Base-by-base conservation (phyloP, 1,140 invertebrate genomes). In the Calliphora vicina region DNA sequence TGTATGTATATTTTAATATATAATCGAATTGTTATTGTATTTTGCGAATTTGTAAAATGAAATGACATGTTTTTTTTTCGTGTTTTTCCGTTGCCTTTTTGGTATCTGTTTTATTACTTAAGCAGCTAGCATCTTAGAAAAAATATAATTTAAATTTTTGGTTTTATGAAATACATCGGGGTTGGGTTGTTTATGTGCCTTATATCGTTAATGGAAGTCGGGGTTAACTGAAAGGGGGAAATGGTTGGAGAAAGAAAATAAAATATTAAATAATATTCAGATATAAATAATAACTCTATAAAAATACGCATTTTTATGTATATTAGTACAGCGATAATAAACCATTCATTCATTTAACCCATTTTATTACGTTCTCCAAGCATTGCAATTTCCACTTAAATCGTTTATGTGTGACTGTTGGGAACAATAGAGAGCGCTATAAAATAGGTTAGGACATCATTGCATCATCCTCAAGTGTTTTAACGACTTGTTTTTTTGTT, bases 101-200 rank as follows among this genome's bases (percentile, higher is more conserved):
- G 74, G 74, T 78, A 78, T 78, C 74, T 78, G 74, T 78, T 78
- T 43, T 78, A 78, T 78, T 78, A 78, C 74, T 78, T 78, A 78
- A 78, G 74, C 74, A 78, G 74, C 74, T 78, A 78, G 74, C 74
- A 78, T 78, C 74, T 45, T 78, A 78, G 74, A 43, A 78, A 78
- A 78, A 78, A 78, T 78, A 43, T 23, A 23, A 43, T 78, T 78
- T 78, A 43, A 25, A 20, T 67, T 67, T 67, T 67, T 67, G n/a
- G 8, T 67, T 67, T 67, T 67, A 67, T 67, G 42, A 78, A 78
- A 78, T 78, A 78, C 74, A 78, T 78, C 74, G 74, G 74, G 73
- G 29, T 73, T 2, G 35, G 35, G 35, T 35, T 35, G 35, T 35
- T 35, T 35, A 29, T 42, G 42, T 29, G 35, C 35, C 35, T 74